phyloP scores from a whole-genome alignment of 2,113 vertebrate species.

The Limnothrissa miodon region DNA sequence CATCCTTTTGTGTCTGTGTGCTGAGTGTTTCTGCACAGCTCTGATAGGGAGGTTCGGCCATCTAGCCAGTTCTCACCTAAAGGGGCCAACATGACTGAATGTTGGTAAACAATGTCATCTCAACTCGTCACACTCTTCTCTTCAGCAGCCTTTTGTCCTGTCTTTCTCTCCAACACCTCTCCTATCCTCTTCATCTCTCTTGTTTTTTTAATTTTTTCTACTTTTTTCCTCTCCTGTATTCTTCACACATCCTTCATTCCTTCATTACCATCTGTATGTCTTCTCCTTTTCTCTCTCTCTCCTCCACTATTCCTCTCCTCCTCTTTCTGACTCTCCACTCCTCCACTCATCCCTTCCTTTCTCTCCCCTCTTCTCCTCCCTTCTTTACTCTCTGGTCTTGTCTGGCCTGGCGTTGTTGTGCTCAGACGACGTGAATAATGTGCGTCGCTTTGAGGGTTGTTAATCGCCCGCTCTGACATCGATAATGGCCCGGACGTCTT shows the following conservation, averaged over 20 bases:
- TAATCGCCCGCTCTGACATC: slow-evolving; percentile 33
- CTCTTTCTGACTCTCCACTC: neutral
- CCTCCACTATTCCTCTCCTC: neutral
- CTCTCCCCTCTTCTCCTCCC: neutral
- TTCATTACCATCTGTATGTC: neutral
- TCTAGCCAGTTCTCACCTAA: neutral
- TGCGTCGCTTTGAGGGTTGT: slow-evolving; percentile 42
- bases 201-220: neutral
- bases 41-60: neutral
- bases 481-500: slow-evolving; percentile 34
- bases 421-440: neutral
- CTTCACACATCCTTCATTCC: neutral
- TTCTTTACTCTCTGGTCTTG: slow-evolving; percentile 9
- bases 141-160: neutral
- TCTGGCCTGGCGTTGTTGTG: slow-evolving; percentile 15
- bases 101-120: neutral
- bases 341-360: neutral
- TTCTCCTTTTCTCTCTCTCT: neutral
- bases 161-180: neutral
- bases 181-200: neutral
- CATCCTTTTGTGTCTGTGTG: neutral
- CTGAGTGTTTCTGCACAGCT: neutral
- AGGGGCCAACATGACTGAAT: neutral
- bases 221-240: neutral
- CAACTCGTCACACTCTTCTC: neutral